Evolutionary conservation across 2,113 vertebrate genomes (phyloP).

Genomic region (Urocitellus parryii): DNA sequence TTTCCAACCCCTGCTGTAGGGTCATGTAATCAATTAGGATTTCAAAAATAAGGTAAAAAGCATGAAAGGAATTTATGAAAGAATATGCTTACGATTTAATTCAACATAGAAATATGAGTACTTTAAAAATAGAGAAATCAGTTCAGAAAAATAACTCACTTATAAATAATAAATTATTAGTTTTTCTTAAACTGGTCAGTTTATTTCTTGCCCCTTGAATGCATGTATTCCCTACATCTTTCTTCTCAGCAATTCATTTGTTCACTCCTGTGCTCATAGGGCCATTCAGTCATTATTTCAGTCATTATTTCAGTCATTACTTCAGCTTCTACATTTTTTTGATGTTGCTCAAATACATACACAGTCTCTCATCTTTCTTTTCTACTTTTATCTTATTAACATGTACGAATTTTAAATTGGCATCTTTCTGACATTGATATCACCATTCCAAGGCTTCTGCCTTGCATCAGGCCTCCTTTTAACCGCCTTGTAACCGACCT

Average conservation of each 20-base stretch:
- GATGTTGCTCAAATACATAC: background rate
- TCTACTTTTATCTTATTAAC: background rate
- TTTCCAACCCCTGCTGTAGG: background rate
- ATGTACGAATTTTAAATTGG: background rate
- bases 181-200: background rate
- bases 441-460: background rate
- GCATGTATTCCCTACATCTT: background rate
- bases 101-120: background rate
- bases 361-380: slow-evolving; percentile 12
- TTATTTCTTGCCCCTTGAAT: background rate
- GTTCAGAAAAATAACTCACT: slow-evolving; percentile 24
- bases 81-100: background rate
- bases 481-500: too few species aligned
- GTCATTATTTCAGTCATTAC: background rate
- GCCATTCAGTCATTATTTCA: background rate
- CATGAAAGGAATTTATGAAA: background rate
- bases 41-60: background rate
- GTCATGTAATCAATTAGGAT: background rate
- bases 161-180: background rate
- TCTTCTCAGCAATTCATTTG: background rate
- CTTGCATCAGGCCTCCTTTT: background rate
- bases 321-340: background rate
- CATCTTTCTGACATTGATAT: background rate
- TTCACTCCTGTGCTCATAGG: background rate
- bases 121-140: background rate